These are phyloP conservation scores for Enoplosus armatus DNA, from an alignment of 2,797 vertebrate genomes.

Conservation along the genomic window DNA sequence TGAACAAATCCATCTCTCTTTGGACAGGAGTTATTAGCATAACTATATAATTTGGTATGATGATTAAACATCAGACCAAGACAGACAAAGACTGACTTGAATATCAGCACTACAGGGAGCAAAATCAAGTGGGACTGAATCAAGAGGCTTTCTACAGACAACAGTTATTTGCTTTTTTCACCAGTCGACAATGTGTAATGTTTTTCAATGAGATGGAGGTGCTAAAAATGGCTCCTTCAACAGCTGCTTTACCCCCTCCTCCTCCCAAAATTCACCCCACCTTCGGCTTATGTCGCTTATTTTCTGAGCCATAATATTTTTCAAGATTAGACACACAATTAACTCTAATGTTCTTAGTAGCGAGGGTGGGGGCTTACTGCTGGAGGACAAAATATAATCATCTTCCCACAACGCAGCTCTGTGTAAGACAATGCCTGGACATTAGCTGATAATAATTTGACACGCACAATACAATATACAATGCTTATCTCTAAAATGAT, in stretches of 20 bases:
- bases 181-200: constrained; percentile 69
- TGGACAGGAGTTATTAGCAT: constrained; percentile 60
- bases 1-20: constrained; percentile 52
- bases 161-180: constrained; percentile 57
- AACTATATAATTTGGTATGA: constrained; percentile 65
- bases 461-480: constrained; percentile 51
- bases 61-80: constrained; percentile 64
- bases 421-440: constrained; percentile 61
- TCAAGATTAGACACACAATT: constrained; percentile 78
- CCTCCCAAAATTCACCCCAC: constrained; percentile 57
- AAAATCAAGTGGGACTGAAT: constrained; percentile 29
- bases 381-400: constrained; percentile 66
- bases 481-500: constrained; percentile 46
- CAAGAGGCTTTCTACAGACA: constrained; percentile 47
- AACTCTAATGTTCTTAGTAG: constrained; percentile 68
- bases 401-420: constrained; percentile 54
- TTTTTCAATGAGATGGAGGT: constrained; percentile 79
- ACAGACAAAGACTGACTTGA: constrained; percentile 57
- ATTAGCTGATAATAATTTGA: constrained; percentile 58
- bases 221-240: constrained; percentile 80
- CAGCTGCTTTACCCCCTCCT: constrained; percentile 71
- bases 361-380: constrained; percentile 50
- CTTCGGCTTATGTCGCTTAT: constrained; percentile 61
- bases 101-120: constrained; percentile 40
- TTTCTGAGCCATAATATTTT: constrained; percentile 72